Conservation (phyloP, 2,888 invertebrate species). For the Thereva nobilitata region DNA sequence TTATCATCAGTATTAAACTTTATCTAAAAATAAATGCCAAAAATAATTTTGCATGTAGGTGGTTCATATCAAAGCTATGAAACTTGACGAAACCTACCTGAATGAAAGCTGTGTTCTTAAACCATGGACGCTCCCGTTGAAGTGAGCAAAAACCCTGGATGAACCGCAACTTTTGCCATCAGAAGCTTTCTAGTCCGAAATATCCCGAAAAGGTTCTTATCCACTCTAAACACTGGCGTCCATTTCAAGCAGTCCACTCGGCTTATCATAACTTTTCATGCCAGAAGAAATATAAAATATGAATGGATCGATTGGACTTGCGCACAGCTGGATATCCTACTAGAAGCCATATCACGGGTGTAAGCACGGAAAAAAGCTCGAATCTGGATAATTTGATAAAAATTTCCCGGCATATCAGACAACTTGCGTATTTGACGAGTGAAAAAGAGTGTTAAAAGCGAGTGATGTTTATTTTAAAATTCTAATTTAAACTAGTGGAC, state of each 20-base stretch:
- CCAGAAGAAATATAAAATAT: constrained; percentile 11
- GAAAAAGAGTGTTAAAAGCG: not conserved
- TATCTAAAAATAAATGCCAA: no score
- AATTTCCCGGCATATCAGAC: constrained; percentile 34
- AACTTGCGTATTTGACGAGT: constrained; percentile 5
- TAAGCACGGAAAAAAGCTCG: constrained; percentile 26
- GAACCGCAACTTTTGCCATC: no score
- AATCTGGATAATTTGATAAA: constrained; percentile 32
- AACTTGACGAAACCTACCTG: no score
- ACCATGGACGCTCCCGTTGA: no score
- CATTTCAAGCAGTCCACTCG: not conserved
- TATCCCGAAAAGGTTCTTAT: not conserved
- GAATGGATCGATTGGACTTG: constrained; percentile 32
- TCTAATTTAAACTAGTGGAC: not conserved
- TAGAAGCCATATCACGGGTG: constrained; percentile 23
- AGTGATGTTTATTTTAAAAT: not conserved
- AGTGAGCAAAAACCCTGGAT: no score
- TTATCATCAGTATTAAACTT: no score
- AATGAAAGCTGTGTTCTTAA: no score
- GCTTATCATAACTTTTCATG: not conserved
- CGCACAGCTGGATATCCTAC: constrained; percentile 1
- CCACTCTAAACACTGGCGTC: constrained; percentile 2
- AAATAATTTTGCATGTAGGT: no score
- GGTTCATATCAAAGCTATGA: no score
- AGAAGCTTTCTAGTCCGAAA: no score